Evolutionary conservation across 2,888 invertebrate species (phyloP).

Genomic region (Sympetrum striolatum): DNA sequence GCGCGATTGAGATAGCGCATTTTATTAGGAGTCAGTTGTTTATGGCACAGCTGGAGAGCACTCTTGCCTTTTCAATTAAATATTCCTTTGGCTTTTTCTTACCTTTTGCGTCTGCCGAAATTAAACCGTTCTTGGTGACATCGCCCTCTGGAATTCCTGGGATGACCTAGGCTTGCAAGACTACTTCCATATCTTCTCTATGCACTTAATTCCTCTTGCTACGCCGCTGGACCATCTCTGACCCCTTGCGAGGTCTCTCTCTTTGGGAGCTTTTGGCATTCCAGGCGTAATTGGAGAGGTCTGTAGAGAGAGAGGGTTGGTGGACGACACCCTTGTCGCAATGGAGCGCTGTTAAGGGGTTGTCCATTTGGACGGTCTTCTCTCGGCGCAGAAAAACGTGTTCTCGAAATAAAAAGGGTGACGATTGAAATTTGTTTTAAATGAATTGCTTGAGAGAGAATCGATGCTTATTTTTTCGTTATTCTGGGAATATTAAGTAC

Average conservation of each 20-base stretch:
- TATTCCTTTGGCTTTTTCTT: conserved; percentile 8
- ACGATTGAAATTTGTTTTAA: neutral
- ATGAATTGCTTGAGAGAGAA: neutral
- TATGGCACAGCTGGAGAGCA: neutral
- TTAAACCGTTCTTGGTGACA: conserved; percentile 2
- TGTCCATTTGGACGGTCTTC: neutral
- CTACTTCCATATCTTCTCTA: conserved; percentile 29
- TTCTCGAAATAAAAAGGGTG: neutral
- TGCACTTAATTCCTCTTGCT: conserved; percentile 18
- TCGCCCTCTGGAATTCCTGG: conserved; percentile 21
- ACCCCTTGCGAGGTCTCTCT: neutral
- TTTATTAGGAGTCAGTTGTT: neutral
- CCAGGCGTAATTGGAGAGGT: conserved; percentile 41
- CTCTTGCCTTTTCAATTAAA: conserved; percentile 30
- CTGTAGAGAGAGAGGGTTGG: neutral
- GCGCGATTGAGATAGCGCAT: too few relatives aligned
- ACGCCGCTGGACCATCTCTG: conserved; percentile 4
- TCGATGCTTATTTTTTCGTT: neutral
- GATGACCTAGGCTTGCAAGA: neutral
- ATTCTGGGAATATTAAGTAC: neutral
- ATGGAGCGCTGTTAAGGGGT: conserved; percentile 28
- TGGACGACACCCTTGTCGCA: conserved; percentile 1
- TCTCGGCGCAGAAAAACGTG: neutral
- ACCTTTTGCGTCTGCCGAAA: neutral
- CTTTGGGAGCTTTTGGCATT: conserved; percentile 14